Percentiles rank a stretch among this genome's conserved stretches.
These are phyloP conservation scores for Pseudomugil tenellus DNA, from an alignment of 2,797 vertebrate species.

Conservation along the genomic window DNA sequence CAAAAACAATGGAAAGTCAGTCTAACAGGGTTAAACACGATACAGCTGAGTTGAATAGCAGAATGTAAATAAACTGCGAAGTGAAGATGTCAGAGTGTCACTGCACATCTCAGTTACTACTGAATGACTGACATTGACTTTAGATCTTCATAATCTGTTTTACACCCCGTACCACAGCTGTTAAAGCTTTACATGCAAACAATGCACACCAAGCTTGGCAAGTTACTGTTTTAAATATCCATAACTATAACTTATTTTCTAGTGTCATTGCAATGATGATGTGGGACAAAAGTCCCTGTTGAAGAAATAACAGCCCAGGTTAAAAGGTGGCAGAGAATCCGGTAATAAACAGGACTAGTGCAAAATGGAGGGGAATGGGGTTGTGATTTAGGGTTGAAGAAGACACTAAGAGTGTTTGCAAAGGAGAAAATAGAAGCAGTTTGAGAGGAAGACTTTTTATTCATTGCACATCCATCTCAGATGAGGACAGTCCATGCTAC, in stretches of 20 bases:
- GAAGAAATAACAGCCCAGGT: constrained; percentile 29
- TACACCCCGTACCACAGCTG: constrained; percentile 44
- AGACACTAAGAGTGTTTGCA: constrained; percentile 45
- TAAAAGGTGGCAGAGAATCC: constrained; percentile 47
- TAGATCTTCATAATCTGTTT: constrained; percentile 44
- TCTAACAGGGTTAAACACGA: neutral
- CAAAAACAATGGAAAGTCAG: neutral
- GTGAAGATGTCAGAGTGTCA: constrained; percentile 32
- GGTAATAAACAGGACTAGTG: constrained; percentile 48
- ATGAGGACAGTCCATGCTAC: constrained; percentile 33
- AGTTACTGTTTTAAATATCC: constrained; percentile 24
- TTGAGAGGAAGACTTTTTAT: constrained; percentile 52
- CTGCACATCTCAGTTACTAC: constrained; percentile 38
- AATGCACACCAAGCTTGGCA: constrained; percentile 16
- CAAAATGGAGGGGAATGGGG: constrained; percentile 31
- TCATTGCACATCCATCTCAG: constrained; percentile 57
- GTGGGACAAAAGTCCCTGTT: constrained; percentile 28
- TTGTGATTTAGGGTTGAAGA: constrained; percentile 42
- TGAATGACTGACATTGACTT: constrained; percentile 45
- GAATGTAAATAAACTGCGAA: constrained; percentile 35
- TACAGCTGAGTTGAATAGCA: neutral
- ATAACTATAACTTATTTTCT: constrained; percentile 2
- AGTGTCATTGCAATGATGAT: constrained; percentile 36
- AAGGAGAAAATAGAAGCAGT: constrained; percentile 51
- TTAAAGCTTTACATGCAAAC: constrained; percentile 32